These are phyloP conservation scores for Tolmerus cingulatus DNA, from an alignment of 2,888 invertebrate genomes.

Conservation along the genomic window DNA sequence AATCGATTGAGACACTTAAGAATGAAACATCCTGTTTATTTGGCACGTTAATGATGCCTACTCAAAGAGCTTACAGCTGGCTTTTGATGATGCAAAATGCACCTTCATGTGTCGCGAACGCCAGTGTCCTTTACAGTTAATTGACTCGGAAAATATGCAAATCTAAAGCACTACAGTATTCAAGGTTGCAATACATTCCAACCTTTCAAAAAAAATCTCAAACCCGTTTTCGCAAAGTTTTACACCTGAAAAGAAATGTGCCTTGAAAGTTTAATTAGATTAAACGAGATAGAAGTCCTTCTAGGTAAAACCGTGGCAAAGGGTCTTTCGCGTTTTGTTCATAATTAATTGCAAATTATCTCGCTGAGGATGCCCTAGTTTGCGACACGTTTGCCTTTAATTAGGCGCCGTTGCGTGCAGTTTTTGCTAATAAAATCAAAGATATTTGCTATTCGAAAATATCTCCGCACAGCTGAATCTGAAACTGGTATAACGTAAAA, in stretches of 20 bases:
- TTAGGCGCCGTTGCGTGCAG: not conserved
- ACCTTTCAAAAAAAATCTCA: not conserved
- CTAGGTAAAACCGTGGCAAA: not conserved
- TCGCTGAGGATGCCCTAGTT: not conserved
- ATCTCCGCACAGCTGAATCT: not conserved
- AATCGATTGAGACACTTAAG: not conserved
- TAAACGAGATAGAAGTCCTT: not conserved
- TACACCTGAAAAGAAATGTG: not conserved
- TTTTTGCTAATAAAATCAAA: not conserved
- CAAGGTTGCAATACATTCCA: not conserved
- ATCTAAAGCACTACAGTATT: not conserved
- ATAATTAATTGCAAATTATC: not conserved
- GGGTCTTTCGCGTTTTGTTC: not conserved
- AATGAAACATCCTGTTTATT: not conserved
- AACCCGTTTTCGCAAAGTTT: not conserved
- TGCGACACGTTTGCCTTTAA: not conserved
- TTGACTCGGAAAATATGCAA: not conserved
- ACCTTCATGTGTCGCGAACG: not conserved
- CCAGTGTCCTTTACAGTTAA: not conserved
- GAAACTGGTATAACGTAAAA: not conserved
- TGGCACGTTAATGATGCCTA: not conserved
- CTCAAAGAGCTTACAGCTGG: not conserved
- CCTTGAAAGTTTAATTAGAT: not conserved
- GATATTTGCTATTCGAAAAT: not conserved
- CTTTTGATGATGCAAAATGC: not conserved